Conservation (phyloP, 2,113 vertebrate species). For the Gambusia affinis region DNA sequence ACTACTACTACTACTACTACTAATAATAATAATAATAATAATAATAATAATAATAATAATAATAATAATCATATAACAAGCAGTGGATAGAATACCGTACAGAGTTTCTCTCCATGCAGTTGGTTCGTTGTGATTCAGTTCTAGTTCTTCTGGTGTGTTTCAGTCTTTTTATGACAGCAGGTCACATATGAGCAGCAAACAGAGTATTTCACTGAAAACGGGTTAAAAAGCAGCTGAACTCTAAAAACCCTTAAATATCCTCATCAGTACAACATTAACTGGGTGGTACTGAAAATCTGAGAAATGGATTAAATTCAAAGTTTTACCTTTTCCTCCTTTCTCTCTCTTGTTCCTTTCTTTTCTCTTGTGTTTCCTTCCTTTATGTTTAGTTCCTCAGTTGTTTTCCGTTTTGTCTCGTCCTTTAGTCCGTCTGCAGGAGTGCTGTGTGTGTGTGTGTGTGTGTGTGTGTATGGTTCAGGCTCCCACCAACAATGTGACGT, state of each 20-base stretch:
- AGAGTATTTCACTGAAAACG: neutral
- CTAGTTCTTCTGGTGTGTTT: too few species aligned
- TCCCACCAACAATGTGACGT: conserved; percentile 58
- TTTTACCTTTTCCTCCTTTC: conserved; percentile 19
- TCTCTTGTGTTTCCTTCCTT: conserved; percentile 37
- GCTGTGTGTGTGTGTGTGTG: conserved; percentile 58
- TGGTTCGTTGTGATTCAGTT: too few species aligned
- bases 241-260: neutral
- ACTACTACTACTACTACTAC: too few species aligned
- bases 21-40: too few species aligned
- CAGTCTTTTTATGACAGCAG: neutral
- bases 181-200: neutral
- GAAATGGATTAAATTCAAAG: too few species aligned
- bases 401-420: conserved; percentile 48
- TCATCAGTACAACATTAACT: neutral
- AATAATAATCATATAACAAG: too few species aligned
- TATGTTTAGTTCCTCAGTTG: conserved; percentile 26
- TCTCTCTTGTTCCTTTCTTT: conserved; percentile 26
- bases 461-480: conserved; percentile 30
- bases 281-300: neutral
- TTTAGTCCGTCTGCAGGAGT: conserved; percentile 57
- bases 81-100: too few species aligned
- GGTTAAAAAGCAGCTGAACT: neutral
- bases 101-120: too few species aligned
- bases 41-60: too few species aligned